These are phyloP conservation scores for Teinopalpus imperialis DNA, from an alignment of 2,888 invertebrate genomes.

Conservation along the genomic window DNA sequence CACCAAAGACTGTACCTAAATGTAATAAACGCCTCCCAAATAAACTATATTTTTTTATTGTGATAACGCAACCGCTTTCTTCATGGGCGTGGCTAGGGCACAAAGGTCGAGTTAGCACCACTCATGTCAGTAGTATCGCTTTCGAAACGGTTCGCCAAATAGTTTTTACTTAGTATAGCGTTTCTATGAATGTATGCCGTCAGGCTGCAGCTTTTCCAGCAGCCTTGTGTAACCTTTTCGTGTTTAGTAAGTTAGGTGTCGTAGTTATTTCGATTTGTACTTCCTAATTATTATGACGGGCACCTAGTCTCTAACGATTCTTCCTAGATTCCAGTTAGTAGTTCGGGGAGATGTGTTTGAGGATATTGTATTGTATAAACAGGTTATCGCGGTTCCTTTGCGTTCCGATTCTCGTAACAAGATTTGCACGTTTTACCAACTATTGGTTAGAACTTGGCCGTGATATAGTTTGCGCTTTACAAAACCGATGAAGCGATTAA, in stretches of 20 bases:
- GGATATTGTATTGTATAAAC: conserved; percentile 33
- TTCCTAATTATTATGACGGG: conserved; percentile 47
- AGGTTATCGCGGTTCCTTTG: conserved; percentile 22
- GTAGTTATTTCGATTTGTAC: conserved; percentile 52
- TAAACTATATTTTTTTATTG: conserved; percentile 68
- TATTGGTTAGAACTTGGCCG: conserved; percentile 2
- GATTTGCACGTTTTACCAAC: conserved; percentile 9
- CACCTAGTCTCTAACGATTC: conserved; percentile 48
- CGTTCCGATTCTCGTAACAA: conserved; percentile 17
- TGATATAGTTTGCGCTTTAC: conserved; percentile 46
- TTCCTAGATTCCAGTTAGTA: conserved; percentile 52
- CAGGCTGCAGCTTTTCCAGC: conserved; percentile 71
- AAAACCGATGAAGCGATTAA: conserved; percentile 24
- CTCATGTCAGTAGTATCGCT: conserved; percentile 4
- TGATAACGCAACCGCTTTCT: conserved; percentile 39
- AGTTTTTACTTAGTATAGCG: conserved; percentile 57
- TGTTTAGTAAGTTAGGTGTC: conserved; percentile 41
- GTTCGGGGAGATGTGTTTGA: conserved; percentile 34
- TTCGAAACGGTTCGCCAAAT: conserved; percentile 52
- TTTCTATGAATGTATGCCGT: conserved; percentile 45
- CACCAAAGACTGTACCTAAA: conserved; percentile 72
- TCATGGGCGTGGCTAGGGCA: conserved; percentile 3
- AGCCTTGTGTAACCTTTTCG: conserved; percentile 28
- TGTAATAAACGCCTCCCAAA: conserved; percentile 62
- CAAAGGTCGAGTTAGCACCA: conserved; percentile 11